A percentile compares a stretch with the other conserved stretches of the same genome.
Evolutionary conservation across 2,888 invertebrate genomes (phyloP).

Genomic region (Trissonchulus latispiculum): DNA sequence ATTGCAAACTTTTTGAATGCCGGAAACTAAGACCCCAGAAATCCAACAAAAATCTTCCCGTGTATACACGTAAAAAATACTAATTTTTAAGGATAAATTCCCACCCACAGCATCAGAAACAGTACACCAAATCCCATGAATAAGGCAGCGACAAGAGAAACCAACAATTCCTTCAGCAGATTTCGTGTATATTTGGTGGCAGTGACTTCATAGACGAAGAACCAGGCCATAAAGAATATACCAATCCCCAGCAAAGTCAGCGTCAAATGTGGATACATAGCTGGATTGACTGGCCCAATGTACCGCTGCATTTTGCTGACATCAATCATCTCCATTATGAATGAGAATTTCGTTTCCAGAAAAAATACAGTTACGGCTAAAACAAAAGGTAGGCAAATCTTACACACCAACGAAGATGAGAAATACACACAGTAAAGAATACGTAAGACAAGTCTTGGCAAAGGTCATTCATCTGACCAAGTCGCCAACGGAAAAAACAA

Average conservation of each 20-base stretch:
- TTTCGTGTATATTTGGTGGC: slow-evolving; percentile 70
- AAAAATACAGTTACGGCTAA: no score
- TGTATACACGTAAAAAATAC: no score
- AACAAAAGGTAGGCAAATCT: no score
- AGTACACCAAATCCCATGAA: slow-evolving; percentile 93
- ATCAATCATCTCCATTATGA: not conserved
- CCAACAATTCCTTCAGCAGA: slow-evolving; percentile 55
- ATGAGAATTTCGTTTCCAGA: no score
- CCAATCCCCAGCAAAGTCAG: slow-evolving; percentile 82
- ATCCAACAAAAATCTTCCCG: no score
- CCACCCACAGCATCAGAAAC: slow-evolving; percentile 87
- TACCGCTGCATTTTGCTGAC: slow-evolving; percentile 67
- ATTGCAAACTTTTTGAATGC: no score
- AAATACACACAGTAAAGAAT: no score
- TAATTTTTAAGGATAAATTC: slow-evolving; percentile 87
- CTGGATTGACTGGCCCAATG: slow-evolving; percentile 88
- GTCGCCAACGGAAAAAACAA: no score
- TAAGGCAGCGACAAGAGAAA: slow-evolving; percentile 80
- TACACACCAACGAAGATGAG: no score
- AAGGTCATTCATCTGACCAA: no score
- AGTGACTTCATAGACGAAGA: slow-evolving; percentile 80
- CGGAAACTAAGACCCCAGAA: no score
- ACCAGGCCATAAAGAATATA: slow-evolving; percentile 97
- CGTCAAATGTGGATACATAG: slow-evolving; percentile 84
- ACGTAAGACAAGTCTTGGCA: no score